Evolutionary conservation across 2,113 vertebrate genomes (phyloP).

Genomic region (Grammomys dolichurus): DNA sequence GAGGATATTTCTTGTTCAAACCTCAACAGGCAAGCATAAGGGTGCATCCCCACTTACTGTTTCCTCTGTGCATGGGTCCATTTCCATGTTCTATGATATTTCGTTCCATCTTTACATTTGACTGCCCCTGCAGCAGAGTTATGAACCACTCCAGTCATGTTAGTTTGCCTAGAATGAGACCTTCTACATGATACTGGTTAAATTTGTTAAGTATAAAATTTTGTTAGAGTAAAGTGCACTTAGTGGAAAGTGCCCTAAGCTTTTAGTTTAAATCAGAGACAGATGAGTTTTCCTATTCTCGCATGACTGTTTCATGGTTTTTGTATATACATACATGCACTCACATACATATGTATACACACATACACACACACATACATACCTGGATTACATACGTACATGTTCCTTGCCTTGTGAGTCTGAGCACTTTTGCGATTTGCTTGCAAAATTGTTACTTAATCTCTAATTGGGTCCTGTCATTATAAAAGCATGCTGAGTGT

Average conservation of each 20-base stretch:
- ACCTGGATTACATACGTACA: background rate
- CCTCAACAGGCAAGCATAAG: background rate
- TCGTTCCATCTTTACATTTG: conserved; percentile 29
- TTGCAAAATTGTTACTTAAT: background rate
- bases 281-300: background rate
- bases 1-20: background rate
- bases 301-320: background rate
- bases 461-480: background rate
- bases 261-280: background rate
- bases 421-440: background rate
- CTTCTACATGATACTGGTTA: background rate
- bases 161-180: background rate
- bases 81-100: conserved; percentile 4
- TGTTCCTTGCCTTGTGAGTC: background rate
- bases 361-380: no score
- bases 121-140: background rate
- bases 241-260: background rate
- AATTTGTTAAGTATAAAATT: conserved; percentile 30
- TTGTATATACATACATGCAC: no score
- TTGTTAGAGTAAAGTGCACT: background rate
- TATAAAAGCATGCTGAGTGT: background rate
- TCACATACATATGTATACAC: no score
- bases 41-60: background rate
- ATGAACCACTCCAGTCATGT: background rate
- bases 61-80: conserved; percentile 10